Conservation (phyloP, 2,888 invertebrate species). For the Oasisia sp. region DNA sequence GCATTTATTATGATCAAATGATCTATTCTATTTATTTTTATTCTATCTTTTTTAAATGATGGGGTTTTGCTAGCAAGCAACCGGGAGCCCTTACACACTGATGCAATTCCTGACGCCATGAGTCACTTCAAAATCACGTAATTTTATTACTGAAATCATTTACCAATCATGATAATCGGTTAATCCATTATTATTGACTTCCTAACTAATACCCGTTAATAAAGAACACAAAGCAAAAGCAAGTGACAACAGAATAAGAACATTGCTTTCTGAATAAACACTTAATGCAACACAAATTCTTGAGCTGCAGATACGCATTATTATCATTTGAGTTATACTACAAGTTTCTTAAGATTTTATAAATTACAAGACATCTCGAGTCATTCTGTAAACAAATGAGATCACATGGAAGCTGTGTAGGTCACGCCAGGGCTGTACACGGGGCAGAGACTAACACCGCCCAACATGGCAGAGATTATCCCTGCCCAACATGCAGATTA, state of each 20-base stretch:
- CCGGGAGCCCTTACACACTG: not conserved
- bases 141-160: conserved; percentile 8
- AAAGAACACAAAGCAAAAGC: not conserved
- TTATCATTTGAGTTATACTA: not conserved
- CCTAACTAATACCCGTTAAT: not conserved
- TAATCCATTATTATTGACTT: not conserved
- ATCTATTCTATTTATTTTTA: too few relatives aligned
- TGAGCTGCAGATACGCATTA: not conserved
- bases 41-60: too few relatives aligned
- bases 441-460: too few relatives aligned
- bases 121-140: conserved; percentile 5
- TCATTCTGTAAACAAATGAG: not conserved
- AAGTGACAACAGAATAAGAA: not conserved
- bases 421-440: not conserved
- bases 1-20: too few relatives aligned
- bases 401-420: not conserved
- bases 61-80: too few relatives aligned
- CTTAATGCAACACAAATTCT: not conserved
- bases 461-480: too few relatives aligned
- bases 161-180: not conserved
- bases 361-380: not conserved
- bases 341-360: not conserved
- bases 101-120: not conserved
- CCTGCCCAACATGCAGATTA: too few relatives aligned
- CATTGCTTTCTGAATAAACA: not conserved